phyloP scores from a whole-genome alignment of 2,797 vertebrate genomes.

The Fistularia commersonii region DNA sequence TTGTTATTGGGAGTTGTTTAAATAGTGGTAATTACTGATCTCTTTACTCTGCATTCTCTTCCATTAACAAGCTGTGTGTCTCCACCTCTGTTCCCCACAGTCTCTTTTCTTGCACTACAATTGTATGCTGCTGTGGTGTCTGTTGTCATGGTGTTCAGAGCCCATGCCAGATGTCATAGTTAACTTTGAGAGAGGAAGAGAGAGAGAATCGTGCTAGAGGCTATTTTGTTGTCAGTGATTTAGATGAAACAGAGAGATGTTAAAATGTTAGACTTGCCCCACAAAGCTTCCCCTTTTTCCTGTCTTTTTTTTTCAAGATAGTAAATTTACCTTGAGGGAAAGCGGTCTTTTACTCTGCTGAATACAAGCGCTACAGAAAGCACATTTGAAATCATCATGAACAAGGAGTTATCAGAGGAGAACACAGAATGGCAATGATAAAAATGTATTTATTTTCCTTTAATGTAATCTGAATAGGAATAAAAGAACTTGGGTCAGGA shows the following conservation, averaged over 20 bases:
- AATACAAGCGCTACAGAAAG: conserved; percentile 55
- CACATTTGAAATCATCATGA: conserved; percentile 63
- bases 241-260: conserved; percentile 78
- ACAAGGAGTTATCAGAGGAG: conserved; percentile 53
- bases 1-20: conserved; percentile 76
- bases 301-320: conserved; percentile 38
- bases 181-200: conserved; percentile 74
- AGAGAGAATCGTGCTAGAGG: conserved; percentile 75
- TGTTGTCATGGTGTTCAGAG: conserved; percentile 83
- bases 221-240: conserved; percentile 84
- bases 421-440: conserved; percentile 34
- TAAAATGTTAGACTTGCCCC: conserved; percentile 75
- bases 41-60: conserved; percentile 73
- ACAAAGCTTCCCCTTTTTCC: conserved; percentile 58
- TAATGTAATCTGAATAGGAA: conserved; percentile 12
- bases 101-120: conserved; percentile 68
- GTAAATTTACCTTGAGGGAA: conserved; percentile 74
- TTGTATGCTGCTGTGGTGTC: conserved; percentile 73
- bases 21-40: conserved; percentile 79
- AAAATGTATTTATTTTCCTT: conserved; percentile 33
- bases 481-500: not conserved
- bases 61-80: conserved; percentile 73
- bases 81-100: conserved; percentile 43
- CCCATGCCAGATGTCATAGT: conserved; percentile 84
- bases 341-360: conserved; percentile 56